phyloP scores from a whole-genome alignment of 1,140 invertebrate species.

The Drosophila oshimai region DNA sequence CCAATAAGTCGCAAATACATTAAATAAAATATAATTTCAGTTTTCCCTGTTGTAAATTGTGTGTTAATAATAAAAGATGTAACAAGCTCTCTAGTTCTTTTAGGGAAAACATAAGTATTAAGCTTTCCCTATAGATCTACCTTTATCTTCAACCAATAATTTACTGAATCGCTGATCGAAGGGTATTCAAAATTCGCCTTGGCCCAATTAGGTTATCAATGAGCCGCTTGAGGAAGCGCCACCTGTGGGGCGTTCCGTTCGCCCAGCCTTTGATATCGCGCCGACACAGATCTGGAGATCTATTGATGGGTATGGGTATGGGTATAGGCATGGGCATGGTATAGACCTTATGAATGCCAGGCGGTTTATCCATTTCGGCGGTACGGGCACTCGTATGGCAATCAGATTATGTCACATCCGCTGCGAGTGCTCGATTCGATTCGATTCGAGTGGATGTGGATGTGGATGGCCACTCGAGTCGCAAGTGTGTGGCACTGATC shows the following conservation, averaged over 20 bases:
- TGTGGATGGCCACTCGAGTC: too few species aligned
- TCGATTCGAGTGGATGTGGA: conserved; percentile 21
- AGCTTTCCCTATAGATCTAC: neutral
- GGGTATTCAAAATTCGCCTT: conserved; percentile 32
- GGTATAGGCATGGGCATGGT: too few species aligned
- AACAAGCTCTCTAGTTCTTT: too few species aligned
- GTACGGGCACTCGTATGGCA: conserved; percentile 5
- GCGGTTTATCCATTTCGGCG: conserved; percentile 60
- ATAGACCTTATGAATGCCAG: conserved; percentile 57
- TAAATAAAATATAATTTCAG: too few species aligned
- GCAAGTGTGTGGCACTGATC: too few species aligned
- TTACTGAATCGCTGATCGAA: neutral
- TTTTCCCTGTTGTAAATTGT: too few species aligned
- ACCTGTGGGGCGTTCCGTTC: conserved; percentile 56
- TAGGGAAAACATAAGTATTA: too few species aligned
- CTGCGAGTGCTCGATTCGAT: conserved; percentile 22
- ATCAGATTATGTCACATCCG: conserved; percentile 77
- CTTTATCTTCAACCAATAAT: neutral
- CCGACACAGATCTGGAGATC: conserved; percentile 67
- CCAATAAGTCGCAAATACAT: too few species aligned
- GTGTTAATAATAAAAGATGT: too few species aligned
- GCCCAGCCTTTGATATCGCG: conserved; percentile 69
- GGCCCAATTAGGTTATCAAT: conserved; percentile 12
- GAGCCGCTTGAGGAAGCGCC: conserved; percentile 51
- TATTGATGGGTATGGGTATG: conserved; percentile 31